Evolutionary conservation across 92 coral and sea anemone species (phyloP).

Genomic region (Hydrozoanthus gracilis): DNA sequence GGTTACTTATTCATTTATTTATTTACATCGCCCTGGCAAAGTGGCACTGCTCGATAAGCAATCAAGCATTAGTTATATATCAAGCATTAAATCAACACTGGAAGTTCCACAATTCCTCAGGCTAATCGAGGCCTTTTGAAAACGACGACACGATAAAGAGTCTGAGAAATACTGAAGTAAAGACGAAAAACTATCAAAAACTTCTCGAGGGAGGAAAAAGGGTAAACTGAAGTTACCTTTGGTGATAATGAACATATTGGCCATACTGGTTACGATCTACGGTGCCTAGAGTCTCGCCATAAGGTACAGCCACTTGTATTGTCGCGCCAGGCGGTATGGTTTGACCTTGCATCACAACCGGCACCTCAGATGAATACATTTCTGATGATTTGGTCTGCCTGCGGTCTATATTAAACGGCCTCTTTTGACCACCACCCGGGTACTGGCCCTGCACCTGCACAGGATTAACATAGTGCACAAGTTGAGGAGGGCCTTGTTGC

Average conservation of each 20-base stretch:
- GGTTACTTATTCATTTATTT: too few species aligned
- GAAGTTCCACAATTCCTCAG: too few species aligned
- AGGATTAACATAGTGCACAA: slow-evolving; percentile 65
- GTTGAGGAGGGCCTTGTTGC: slow-evolving; percentile 59
- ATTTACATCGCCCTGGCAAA: too few species aligned
- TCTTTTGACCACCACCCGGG: slow-evolving; percentile 65
- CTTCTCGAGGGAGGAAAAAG: background rate
- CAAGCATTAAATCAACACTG: too few species aligned
- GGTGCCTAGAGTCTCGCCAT: slow-evolving; percentile 64
- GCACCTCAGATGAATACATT: slow-evolving; percentile 66
- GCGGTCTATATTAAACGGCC: slow-evolving; percentile 67
- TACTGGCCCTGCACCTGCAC: slow-evolving; percentile 78
- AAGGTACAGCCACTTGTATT: slow-evolving; percentile 45
- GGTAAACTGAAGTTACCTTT: slow-evolving; percentile 55
- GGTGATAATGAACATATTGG: slow-evolving; percentile 56
- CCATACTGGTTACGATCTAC: slow-evolving; percentile 72
- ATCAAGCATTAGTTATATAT: too few species aligned
- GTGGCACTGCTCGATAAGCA: too few species aligned
- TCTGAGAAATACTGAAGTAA: background rate
- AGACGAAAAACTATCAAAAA: background rate
- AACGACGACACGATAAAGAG: too few species aligned
- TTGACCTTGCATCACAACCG: slow-evolving; percentile 58
- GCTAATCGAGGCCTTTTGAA: too few species aligned
- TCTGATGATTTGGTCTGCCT: slow-evolving; percentile 73
- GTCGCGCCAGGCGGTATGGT: slow-evolving; percentile 49